Percentiles rank a stretch among this genome's conserved stretches.
phyloP scores from a whole-genome alignment of 2,797 vertebrate species.

The Helostoma temminkii region DNA sequence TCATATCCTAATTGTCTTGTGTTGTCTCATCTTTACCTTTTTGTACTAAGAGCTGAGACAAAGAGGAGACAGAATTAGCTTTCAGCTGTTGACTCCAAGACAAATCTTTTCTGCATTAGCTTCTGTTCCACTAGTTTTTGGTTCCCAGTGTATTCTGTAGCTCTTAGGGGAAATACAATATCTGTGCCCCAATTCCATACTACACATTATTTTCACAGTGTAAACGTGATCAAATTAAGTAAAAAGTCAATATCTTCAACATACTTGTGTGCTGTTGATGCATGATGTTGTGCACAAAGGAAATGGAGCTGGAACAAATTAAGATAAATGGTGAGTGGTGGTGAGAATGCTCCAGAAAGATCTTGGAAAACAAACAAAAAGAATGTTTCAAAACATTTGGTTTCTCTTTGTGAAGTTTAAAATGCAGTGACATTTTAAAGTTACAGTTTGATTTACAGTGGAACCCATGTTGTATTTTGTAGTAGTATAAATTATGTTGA shows the following conservation, averaged over 20 bases:
- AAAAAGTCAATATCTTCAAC: neutral
- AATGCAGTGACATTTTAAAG: neutral
- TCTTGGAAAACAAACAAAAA: neutral
- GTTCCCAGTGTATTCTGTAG: neutral
- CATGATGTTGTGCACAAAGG: neutral
- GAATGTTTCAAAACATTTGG: neutral
- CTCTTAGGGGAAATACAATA: constrained; percentile 6
- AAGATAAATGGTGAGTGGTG: neutral
- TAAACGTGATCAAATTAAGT: neutral
- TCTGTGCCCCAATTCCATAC: constrained; percentile 1
- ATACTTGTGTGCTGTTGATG: neutral
- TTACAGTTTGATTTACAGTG: neutral
- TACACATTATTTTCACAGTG: neutral
- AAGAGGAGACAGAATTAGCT: neutral
- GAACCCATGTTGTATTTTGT: neutral
- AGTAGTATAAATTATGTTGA: neutral
- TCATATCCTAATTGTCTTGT: neutral
- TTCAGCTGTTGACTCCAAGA: neutral
- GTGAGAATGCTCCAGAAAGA: neutral
- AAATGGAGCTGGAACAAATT: constrained; percentile 29
- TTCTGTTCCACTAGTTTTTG: constrained; percentile 17
- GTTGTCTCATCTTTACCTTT: constrained; percentile 2
- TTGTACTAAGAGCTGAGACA: neutral
- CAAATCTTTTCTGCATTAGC: constrained; percentile 8
- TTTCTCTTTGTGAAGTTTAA: constrained; percentile 4